These are phyloP conservation scores for Epinephelus fuscoguttatus DNA, from an alignment of 2,113 vertebrate genomes.

Conservation along the genomic window DNA sequence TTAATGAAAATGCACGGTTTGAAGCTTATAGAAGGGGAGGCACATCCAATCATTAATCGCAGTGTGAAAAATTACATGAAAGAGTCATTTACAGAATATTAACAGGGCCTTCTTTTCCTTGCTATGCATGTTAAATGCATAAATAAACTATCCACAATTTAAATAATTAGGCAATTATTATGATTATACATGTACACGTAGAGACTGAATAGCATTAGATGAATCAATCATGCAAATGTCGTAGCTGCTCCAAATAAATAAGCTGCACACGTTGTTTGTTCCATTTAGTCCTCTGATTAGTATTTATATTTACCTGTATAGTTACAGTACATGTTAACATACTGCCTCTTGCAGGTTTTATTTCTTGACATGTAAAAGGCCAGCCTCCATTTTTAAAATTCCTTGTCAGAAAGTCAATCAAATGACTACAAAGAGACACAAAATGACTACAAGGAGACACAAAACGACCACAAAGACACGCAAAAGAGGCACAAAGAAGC, in stretches of 20 bases:
- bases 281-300: slow-evolving; percentile 22
- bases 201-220: slow-evolving; percentile 31
- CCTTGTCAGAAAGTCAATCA: too few species aligned
- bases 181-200: slow-evolving; percentile 31
- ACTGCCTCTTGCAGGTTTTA: background rate
- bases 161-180: slow-evolving; percentile 48
- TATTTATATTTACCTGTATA: slow-evolving; percentile 25
- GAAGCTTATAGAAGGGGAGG: slow-evolving; percentile 2
- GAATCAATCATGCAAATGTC: slow-evolving; percentile 50
- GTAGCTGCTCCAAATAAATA: slow-evolving; percentile 36
- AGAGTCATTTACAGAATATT: slow-evolving; percentile 34
- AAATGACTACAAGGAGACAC: too few species aligned
- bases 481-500: too few species aligned
- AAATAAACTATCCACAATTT: slow-evolving; percentile 10
- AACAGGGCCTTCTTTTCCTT: slow-evolving; percentile 24
- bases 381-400: too few species aligned
- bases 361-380: background rate
- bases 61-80: slow-evolving; percentile 41
- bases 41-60: slow-evolving; percentile 19
- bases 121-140: slow-evolving; percentile 38
- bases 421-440: too few species aligned
- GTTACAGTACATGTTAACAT: slow-evolving; percentile 12
- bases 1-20: slow-evolving; percentile 24
- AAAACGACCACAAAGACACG: too few species aligned
- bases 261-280: slow-evolving; percentile 25